A percentile compares a stretch with the other conserved stretches of the same genome.
phyloP scores from a whole-genome alignment of 2,888 invertebrate genomes.

The Oeneis ivallda region DNA sequence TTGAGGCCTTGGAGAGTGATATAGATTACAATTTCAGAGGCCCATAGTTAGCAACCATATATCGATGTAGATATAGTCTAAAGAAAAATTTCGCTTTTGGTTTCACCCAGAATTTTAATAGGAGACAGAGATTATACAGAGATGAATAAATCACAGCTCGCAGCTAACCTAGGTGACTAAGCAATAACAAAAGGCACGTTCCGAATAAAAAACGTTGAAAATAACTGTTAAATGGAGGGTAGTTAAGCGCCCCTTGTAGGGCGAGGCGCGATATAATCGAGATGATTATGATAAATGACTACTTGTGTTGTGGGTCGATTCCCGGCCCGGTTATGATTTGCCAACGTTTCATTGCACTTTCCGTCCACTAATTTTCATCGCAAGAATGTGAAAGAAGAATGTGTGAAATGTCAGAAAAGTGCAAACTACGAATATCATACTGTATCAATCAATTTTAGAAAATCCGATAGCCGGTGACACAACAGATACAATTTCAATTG shows the following conservation, averaged over 20 bases:
- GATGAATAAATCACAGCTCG: constrained; percentile 37
- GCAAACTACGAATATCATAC: too few species aligned
- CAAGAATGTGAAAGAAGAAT: neutral
- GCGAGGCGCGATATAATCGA: constrained; percentile 75
- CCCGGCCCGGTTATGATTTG: constrained; percentile 40
- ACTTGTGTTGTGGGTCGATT: constrained; percentile 46
- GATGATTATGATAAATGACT: constrained; percentile 78
- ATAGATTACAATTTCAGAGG: too few species aligned
- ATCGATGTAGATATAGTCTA: too few species aligned
- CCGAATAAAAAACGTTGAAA: constrained; percentile 68
- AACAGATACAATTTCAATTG: too few species aligned
- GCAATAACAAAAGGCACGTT: constrained; percentile 58
- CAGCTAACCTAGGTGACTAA: constrained; percentile 46
- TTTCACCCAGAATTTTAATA: too few species aligned
- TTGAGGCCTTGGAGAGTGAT: too few species aligned
- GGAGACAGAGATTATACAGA: constrained; percentile 3
- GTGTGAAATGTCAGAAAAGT: too few species aligned
- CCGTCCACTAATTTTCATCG: neutral
- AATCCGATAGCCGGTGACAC: too few species aligned
- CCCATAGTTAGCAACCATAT: too few species aligned
- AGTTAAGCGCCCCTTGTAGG: constrained; percentile 67
- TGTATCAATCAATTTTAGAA: too few species aligned
- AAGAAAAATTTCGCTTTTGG: too few species aligned
- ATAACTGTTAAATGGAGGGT: constrained; percentile 79
- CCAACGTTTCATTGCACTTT: constrained; percentile 11